Evolutionary conservation across 2,797 vertebrate genomes (phyloP).

Genomic region (Ara ararauna): DNA sequence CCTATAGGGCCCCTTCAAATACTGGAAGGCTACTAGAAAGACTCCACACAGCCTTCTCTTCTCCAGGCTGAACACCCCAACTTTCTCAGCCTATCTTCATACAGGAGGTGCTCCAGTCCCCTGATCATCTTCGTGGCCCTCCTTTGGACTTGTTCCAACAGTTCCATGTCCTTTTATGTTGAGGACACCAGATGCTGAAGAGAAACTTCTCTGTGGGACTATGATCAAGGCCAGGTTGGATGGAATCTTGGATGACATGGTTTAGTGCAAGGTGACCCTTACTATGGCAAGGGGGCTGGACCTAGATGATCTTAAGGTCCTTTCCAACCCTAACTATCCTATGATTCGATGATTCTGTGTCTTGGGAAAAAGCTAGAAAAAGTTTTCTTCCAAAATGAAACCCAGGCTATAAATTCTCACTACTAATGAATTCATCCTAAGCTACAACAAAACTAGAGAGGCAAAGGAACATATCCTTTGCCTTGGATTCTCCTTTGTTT

Average conservation of each 20-base stretch:
- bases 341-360: neutral
- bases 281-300: neutral
- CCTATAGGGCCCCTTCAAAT: too few species aligned
- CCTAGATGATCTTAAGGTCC: neutral
- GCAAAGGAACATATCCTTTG: fast-evolving
- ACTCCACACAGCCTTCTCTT: too few species aligned
- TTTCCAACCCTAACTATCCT: neutral
- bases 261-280: neutral
- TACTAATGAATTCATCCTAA: neutral
- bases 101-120: too few species aligned
- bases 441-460: neutral
- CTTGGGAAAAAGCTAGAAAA: neutral
- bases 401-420: neutral
- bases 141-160: too few species aligned
- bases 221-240: neutral
- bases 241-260: neutral
- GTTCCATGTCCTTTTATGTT: too few species aligned
- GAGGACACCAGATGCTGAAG: too few species aligned
- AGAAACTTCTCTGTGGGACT: neutral
- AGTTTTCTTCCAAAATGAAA: neutral
- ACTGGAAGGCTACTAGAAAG: too few species aligned
- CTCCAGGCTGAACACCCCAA: too few species aligned
- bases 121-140: too few species aligned
- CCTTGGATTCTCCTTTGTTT: neutral
- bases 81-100: too few species aligned